phyloP scores from a whole-genome alignment of 2,797 vertebrate species.

The Diplodus puntazzo region DNA sequence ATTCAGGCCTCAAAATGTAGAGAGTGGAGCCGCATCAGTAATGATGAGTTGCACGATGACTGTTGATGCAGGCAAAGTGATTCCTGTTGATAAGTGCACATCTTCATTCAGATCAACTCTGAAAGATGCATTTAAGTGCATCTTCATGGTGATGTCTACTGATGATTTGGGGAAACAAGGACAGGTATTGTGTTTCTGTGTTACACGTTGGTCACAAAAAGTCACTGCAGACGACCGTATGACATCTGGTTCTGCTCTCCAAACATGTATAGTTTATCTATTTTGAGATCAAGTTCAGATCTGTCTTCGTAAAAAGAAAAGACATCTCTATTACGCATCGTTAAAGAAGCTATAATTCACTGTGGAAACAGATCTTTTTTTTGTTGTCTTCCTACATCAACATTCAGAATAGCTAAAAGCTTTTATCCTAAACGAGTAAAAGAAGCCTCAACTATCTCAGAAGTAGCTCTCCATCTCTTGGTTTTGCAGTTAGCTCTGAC shows the following conservation, averaged over 20 bases:
- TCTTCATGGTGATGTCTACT: background rate
- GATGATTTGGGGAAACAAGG: background rate
- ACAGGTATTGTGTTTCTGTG: background rate
- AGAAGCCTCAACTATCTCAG: background rate
- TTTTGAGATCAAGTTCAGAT: background rate
- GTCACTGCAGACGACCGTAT: background rate
- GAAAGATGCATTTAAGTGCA: background rate
- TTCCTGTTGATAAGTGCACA: constrained; percentile 6
- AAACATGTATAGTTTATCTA: background rate
- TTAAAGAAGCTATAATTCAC: background rate
- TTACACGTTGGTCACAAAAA: background rate
- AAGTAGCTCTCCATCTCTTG: background rate
- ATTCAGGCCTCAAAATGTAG: background rate
- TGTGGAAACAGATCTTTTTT: background rate
- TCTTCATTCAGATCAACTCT: background rate
- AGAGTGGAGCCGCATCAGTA: background rate
- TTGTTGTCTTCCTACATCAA: background rate
- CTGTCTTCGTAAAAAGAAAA: background rate
- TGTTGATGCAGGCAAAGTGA: background rate
- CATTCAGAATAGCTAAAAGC: background rate
- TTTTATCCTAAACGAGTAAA: background rate
- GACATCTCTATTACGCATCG: background rate
- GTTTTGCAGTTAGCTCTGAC: constrained; percentile 4
- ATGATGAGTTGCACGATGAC: background rate
- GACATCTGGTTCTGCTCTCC: constrained; percentile 17